Conservation (phyloP, 2,888 invertebrate genomes). For the Patella ulyssiponensis region DNA sequence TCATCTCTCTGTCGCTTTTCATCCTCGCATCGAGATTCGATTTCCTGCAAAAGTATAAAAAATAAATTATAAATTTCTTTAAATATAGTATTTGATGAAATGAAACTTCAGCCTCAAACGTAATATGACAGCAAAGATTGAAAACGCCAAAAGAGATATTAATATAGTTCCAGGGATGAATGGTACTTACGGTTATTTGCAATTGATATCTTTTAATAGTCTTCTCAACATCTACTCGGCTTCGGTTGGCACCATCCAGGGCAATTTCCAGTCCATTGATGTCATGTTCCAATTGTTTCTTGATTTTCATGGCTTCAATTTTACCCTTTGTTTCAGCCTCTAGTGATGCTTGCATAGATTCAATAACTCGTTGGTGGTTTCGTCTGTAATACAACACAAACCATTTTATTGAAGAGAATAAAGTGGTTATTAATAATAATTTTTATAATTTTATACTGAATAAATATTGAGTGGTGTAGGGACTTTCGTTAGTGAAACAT, state of each 20-base stretch:
- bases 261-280: slow-evolving; percentile 99
- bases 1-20: slow-evolving; percentile 98
- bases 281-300: slow-evolving; percentile 99
- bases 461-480: background rate
- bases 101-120: no score
- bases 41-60: slow-evolving; percentile 73
- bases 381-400: slow-evolving; percentile 77
- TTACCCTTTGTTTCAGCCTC: slow-evolving; percentile 99
- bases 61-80: background rate
- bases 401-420: background rate
- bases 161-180: no score
- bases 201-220: slow-evolving; percentile 99
- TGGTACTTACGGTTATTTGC: slow-evolving; percentile 82
- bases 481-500: no score
- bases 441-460: background rate
- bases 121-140: no score
- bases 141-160: no score
- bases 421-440: no score
- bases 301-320: slow-evolving; percentile 99
- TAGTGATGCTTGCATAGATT: slow-evolving; percentile 98
- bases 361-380: slow-evolving; percentile 98
- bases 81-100: background rate
- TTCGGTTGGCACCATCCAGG: slow-evolving; percentile 98
- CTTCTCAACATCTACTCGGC: slow-evolving; percentile 98
- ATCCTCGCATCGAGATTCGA: slow-evolving; percentile 94